A percentile compares a stretch with the other conserved stretches of the same genome.
Conservation (phyloP, 2,113 vertebrate species). For the Trinectes maculatus region DNA sequence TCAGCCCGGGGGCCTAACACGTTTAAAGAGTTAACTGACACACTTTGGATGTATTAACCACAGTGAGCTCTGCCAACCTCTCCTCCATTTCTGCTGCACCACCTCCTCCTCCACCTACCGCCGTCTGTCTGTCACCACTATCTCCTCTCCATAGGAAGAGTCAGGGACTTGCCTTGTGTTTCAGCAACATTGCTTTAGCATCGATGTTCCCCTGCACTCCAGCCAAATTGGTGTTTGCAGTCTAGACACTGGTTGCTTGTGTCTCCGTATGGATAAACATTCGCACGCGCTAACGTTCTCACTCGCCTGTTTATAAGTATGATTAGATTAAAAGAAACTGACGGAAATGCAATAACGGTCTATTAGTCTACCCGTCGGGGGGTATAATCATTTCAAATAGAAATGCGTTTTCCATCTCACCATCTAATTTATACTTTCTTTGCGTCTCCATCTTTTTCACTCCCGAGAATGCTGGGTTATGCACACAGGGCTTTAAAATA, state of each 20-base stretch:
- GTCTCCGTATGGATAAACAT: constrained; percentile 77
- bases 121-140: constrained; percentile 66
- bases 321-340: constrained; percentile 83
- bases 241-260: constrained; percentile 80
- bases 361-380: constrained; percentile 77
- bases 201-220: constrained; percentile 72
- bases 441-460: constrained; percentile 62
- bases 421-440: constrained; percentile 80
- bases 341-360: constrained; percentile 83
- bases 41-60: constrained; percentile 81
- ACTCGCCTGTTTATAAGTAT: constrained; percentile 78
- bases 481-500: constrained; percentile 52
- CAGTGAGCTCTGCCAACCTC: constrained; percentile 71
- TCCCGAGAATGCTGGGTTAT: constrained; percentile 58
- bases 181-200: constrained; percentile 82
- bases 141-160: constrained; percentile 44
- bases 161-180: constrained; percentile 68
- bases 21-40: constrained; percentile 82
- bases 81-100: constrained; percentile 53
- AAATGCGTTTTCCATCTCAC: constrained; percentile 77
- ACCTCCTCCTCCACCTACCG: constrained; percentile 43
- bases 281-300: constrained; percentile 56
- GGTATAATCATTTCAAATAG: constrained; percentile 80
- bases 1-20: constrained; percentile 73
- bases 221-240: constrained; percentile 76